Conservation (phyloP, 64 coral and sea anemone species). For the Anthopleura sola region DNA sequence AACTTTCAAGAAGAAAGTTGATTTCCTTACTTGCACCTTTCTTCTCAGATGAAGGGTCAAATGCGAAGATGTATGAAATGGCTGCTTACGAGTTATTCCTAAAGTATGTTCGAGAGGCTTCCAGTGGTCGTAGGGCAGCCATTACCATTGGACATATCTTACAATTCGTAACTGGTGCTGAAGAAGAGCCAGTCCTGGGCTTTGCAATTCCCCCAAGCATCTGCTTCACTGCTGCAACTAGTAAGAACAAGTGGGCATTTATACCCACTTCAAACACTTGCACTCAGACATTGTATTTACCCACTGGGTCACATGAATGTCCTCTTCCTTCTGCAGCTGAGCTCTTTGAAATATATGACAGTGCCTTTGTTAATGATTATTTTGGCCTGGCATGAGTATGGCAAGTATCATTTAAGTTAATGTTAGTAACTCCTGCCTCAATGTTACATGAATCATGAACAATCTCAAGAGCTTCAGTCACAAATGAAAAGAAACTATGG, state of each 20-base stretch:
- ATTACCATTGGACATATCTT: background rate
- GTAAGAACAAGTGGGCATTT: constrained; percentile 23
- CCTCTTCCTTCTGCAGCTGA: background rate
- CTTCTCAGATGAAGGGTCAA: constrained; percentile 30
- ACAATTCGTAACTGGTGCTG: background rate
- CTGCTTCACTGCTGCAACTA: constrained; percentile 11
- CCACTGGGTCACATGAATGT: background rate
- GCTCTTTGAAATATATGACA: constrained; percentile 25
- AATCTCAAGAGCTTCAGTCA: constrained; percentile 16
- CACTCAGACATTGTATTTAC: constrained; percentile 21
- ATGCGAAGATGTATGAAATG: constrained; percentile 1
- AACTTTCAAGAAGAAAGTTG: constrained; percentile 22
- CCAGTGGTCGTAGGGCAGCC: background rate
- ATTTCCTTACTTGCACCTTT: constrained; percentile 12
- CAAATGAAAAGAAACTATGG: constrained; percentile 20
- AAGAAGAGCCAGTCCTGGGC: constrained; percentile 11
- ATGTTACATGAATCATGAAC: background rate
- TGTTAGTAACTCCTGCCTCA: background rate
- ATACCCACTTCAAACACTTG: constrained; percentile 44
- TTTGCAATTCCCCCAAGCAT: constrained; percentile 13
- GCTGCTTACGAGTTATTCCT: constrained; percentile 7
- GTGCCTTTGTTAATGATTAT: constrained; percentile 20
- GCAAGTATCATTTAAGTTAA: no score
- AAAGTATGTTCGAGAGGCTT: constrained; percentile 26
- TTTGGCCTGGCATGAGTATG: constrained; percentile 19